Evolutionary conservation across 2,113 vertebrate genomes (phyloP).

Genomic region (Eptesicus fuscus): DNA sequence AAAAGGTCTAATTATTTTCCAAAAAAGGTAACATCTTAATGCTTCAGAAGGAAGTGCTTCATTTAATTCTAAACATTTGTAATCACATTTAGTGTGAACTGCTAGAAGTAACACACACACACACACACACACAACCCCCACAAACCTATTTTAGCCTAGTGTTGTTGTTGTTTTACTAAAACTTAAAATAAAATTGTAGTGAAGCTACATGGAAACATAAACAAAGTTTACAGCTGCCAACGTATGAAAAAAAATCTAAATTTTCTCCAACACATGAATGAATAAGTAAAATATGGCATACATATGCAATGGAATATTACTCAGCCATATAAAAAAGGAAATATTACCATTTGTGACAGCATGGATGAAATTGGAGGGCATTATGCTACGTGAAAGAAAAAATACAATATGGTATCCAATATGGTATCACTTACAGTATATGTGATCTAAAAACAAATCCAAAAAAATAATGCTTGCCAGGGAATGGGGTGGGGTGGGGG

Average conservation of each 20-base stretch:
- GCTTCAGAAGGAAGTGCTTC: background rate
- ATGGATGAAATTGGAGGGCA: background rate
- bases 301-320: background rate
- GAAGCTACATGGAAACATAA: slow-evolving; percentile 7
- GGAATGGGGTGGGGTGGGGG: background rate
- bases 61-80: slow-evolving; percentile 30
- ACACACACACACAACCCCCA: too few species aligned
- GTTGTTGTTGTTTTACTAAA: slow-evolving; percentile 18
- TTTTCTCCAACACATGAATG: background rate
- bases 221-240: background rate
- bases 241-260: background rate
- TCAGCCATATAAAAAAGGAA: background rate
- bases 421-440: background rate
- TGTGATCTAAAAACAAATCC: background rate
- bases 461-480: background rate
- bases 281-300: background rate
- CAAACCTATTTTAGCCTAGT: background rate
- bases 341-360: background rate
- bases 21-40: background rate
- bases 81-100: background rate
- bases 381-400: background rate
- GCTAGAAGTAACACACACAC: background rate
- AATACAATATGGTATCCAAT: background rate
- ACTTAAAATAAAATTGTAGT: slow-evolving; percentile 51
- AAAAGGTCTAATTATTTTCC: background rate